Evolutionary conservation across 1,140 invertebrate genomes (phyloP), one percentile per base, ranked within the genome.

Genomic region (Apocrypta bakeri): DNA sequence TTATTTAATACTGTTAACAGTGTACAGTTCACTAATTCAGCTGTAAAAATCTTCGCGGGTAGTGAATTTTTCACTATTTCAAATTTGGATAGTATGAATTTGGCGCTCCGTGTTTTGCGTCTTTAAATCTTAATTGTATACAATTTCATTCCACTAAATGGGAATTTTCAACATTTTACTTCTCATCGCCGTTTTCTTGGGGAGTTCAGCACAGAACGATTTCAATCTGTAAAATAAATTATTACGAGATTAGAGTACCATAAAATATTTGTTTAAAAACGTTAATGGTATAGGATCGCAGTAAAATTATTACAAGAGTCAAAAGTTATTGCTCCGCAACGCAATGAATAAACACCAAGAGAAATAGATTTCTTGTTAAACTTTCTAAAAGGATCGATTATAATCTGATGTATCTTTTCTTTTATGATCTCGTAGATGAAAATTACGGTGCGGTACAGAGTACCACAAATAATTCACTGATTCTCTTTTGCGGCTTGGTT

Each of bases 401-500:
- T 66, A 66, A 29, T 12, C 24, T 29, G 27, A 29, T 66, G 27
- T 27, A 25, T 27, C 63, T 27, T 29, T 29, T 3, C 24, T 29
- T 66, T 66, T 25, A 66, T 66, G 3, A 6, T 66, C 24, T 66
- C 64, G 27, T 21, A 2, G 64, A 66, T 12, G 64, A 66, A 21
- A 71, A 2, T 71, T 33, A 37, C 12, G 68, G 17, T 37, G 29
- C 68, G 48, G 48, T 56, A 21, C 2, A 37, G 48, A 56, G n/a
- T 56, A 56, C 48, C 48, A 17, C 48, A 37, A 71, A 31, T 17
- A 71, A 71, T 11, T 71, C 29, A 31, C 27, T 7, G 68, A 71
- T 71, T 71, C 68, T 25, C 68, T 37, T 7, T 71, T 71, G 68
- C 31, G 68, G 68, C 31, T 71, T 71, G 17, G 68, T 21, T 29